A percentile compares a stretch with the other conserved stretches of the same genome.
These are phyloP conservation scores for Elymnias hypermnestra DNA, from an alignment of 1,140 invertebrate species.

Conservation along the genomic window DNA sequence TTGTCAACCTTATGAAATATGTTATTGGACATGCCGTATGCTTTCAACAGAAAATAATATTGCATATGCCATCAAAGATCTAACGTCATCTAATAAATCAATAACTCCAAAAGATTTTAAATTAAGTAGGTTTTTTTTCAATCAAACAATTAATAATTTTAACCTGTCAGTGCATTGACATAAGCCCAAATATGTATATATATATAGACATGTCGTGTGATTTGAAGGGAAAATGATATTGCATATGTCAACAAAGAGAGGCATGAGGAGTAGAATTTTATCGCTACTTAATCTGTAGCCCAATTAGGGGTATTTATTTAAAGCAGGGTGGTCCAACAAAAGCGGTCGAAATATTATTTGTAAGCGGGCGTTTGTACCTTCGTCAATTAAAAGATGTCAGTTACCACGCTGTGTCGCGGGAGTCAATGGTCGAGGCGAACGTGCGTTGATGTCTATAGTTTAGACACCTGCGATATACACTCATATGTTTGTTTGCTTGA, in stretches of 20 bases:
- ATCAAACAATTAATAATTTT: no score
- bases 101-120: no score
- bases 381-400: slow-evolving; percentile 52
- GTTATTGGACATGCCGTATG: no score
- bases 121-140: no score
- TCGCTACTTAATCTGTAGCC: slow-evolving; percentile 40
- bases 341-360: slow-evolving; percentile 6
- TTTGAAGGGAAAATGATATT: slow-evolving; percentile 3
- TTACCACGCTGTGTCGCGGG: slow-evolving; percentile 35
- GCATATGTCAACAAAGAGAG: slow-evolving; percentile 26
- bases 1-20: no score
- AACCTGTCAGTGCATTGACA: neutral
- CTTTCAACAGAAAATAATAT: slow-evolving; percentile 1
- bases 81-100: no score
- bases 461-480: no score
- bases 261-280: slow-evolving; percentile 30
- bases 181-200: neutral
- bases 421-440: slow-evolving; percentile 13
- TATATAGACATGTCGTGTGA: slow-evolving; percentile 4
- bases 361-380: slow-evolving; percentile 25
- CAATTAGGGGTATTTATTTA: slow-evolving; percentile 49
- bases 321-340: slow-evolving; percentile 40
- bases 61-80: slow-evolving; percentile 27
- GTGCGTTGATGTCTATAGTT: slow-evolving; percentile 22
- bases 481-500: no score